phyloP scores from a whole-genome alignment of 2,113 vertebrate genomes.

The Gambusia affinis region DNA sequence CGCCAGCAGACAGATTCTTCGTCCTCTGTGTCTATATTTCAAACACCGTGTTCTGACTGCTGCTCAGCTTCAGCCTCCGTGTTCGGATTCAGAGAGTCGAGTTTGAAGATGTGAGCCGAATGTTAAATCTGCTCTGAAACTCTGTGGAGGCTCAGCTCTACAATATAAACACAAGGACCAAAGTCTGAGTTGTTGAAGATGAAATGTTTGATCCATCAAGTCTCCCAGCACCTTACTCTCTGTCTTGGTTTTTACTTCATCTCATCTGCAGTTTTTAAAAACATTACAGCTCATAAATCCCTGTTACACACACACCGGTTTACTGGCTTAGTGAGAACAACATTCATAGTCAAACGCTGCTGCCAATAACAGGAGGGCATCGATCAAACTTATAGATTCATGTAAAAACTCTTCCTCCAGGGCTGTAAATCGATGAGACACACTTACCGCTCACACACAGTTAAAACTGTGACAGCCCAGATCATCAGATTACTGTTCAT shows the following conservation, averaged over 20 bases:
- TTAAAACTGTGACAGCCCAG: slow-evolving; percentile 7
- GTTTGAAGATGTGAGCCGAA: slow-evolving; percentile 17
- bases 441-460: neutral
- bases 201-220: slow-evolving; percentile 29
- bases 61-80: slow-evolving; percentile 1
- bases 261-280: slow-evolving; percentile 33
- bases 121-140: slow-evolving; percentile 4
- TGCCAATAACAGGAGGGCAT: slow-evolving; percentile 40
- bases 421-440: slow-evolving; percentile 30
- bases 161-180: slow-evolving; percentile 18
- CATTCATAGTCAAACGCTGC: neutral
- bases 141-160: neutral
- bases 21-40: neutral
- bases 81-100: neutral
- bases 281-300: slow-evolving; percentile 53
- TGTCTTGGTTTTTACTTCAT: slow-evolving; percentile 34
- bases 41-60: neutral
- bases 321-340: neutral
- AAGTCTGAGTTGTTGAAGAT: slow-evolving; percentile 26
- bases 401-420: slow-evolving; percentile 41
- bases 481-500: slow-evolving; percentile 37
- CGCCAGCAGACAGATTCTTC: neutral
- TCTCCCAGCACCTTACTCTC: slow-evolving; percentile 24
- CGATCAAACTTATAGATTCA: slow-evolving; percentile 43
- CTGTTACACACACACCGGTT: neutral